Evolutionary conservation across 2,888 invertebrate genomes (phyloP), one percentile per base, ranked within the genome.

Genomic region (Scaptodrosophila latifasciaeformis): DNA sequence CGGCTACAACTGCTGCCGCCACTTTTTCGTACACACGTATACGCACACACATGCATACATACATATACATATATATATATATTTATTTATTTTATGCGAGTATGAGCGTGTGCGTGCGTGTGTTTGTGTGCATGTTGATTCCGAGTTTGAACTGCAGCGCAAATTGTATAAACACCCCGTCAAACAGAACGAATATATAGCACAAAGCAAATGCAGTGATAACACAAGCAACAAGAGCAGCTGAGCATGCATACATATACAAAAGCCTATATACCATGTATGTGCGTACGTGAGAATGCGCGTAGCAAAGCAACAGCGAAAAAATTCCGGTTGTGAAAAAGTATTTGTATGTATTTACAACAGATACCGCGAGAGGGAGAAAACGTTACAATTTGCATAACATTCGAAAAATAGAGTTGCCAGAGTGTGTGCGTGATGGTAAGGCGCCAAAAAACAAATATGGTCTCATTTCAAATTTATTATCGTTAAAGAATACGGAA

Each of bases 321-420:
- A 65, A 78, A 66, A 76, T 76, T 71, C 71, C 76, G 78, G 76
- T 78, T 72, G 71, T 78, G 58, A 75, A 68, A 75, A 69, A 58
- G 58, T 48, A 54, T 30, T 30, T 30, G n/a, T 30, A 5, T 10
- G n/a, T 3, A 7, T 30, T 3, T 1, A 30, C 10, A 30, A 10
- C 30, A 10, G 1, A 30, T 30, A 30, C 30, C 30, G 13, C 12
- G 15, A 13, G 34, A 34, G 34, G 5, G 34, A 34, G 34, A 34
- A 6, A 12, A n/a, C n/a, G n/a, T n/a, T 13, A 34, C 34, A 34
- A 34, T 34, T 34, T 34, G 34, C 34, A 34, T 34, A 34, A 34
- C 0, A 34, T n/a, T n/a, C n/a, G n/a, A n/a, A n/a, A n/a, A n/a
- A n/a, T n/a, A n/a, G 34, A 13, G 13, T 34, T 34, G 13, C 34